phyloP scores from a whole-genome alignment of 2,888 invertebrate genomes.

The Cephalotes varians region DNA sequence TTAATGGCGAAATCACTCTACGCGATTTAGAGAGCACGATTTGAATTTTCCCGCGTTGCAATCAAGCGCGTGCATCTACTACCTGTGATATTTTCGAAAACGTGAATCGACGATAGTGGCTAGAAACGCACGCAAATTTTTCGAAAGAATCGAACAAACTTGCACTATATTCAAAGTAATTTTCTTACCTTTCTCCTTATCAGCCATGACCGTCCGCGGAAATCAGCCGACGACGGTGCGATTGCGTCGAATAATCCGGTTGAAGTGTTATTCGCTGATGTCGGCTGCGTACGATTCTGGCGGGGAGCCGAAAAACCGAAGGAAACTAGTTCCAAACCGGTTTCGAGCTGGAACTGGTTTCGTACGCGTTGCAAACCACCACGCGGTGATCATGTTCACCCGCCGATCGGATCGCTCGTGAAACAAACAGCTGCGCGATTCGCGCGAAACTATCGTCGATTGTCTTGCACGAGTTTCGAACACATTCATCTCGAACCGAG shows the following conservation, averaged over 20 bases:
- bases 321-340: constrained; percentile 81
- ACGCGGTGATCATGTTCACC: constrained; percentile 71
- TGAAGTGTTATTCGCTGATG: constrained; percentile 62
- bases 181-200: constrained; percentile 67
- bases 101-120: background rate
- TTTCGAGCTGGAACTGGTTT: constrained; percentile 79
- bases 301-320: constrained; percentile 74
- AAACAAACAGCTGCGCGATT: background rate
- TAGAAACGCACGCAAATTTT: background rate
- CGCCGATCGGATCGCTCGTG: constrained; percentile 14
- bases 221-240: constrained; percentile 50
- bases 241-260: constrained; percentile 56
- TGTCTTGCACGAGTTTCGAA: background rate
- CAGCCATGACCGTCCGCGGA: constrained; percentile 57
- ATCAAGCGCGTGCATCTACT: background rate
- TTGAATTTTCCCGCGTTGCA: constrained; percentile 57
- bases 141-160: background rate
- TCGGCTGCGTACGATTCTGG: constrained; percentile 51
- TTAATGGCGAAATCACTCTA: too few species aligned
- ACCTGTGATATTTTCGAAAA: constrained; percentile 43
- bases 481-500: constrained; percentile 13
- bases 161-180: background rate
- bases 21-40: too few species aligned
- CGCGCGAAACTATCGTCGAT: constrained; percentile 35
- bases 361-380: constrained; percentile 71